phyloP scores from a whole-genome alignment of 2,888 invertebrate genomes.

The Leucophora obtusa region DNA sequence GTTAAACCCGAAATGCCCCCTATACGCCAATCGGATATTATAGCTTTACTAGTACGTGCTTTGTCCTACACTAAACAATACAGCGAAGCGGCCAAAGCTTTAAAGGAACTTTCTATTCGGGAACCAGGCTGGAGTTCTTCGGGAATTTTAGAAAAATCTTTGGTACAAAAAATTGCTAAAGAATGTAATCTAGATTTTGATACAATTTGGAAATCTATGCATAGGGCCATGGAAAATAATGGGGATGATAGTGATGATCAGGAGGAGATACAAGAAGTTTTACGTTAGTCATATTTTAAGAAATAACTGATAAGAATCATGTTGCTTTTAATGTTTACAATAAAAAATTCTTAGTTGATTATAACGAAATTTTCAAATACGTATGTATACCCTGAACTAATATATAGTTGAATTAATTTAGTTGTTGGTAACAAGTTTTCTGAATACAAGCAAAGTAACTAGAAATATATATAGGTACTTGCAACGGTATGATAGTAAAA shows the following conservation, averaged over 20 bases:
- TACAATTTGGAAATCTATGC: constrained; percentile 73
- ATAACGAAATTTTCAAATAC: too few species aligned
- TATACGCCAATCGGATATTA: constrained; percentile 76
- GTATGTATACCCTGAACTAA: too few species aligned
- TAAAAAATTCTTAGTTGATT: too few species aligned
- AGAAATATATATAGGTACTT: too few species aligned
- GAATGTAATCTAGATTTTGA: constrained; percentile 78
- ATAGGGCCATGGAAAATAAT: constrained; percentile 51
- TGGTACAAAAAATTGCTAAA: constrained; percentile 76
- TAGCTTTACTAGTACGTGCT: constrained; percentile 76
- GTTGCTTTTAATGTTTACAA: too few species aligned
- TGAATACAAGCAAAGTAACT: too few species aligned
- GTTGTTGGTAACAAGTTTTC: too few species aligned
- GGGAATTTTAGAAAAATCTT: constrained; percentile 73
- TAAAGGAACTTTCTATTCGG: constrained; percentile 76
- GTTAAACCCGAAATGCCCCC: constrained; percentile 77
- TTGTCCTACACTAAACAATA: constrained; percentile 75
- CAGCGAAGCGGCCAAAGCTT: constrained; percentile 74
- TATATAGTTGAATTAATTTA: too few species aligned
- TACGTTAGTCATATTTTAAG: constrained; percentile 57
- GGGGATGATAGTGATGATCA: constrained; percentile 68
- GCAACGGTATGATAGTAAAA: too few species aligned
- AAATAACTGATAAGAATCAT: too few species aligned
- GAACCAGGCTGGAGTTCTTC: constrained; percentile 76
- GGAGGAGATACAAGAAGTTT: constrained; percentile 77